phyloP scores from a whole-genome alignment of 2,888 invertebrate species.

The Drosophila cyrtoloma region DNA sequence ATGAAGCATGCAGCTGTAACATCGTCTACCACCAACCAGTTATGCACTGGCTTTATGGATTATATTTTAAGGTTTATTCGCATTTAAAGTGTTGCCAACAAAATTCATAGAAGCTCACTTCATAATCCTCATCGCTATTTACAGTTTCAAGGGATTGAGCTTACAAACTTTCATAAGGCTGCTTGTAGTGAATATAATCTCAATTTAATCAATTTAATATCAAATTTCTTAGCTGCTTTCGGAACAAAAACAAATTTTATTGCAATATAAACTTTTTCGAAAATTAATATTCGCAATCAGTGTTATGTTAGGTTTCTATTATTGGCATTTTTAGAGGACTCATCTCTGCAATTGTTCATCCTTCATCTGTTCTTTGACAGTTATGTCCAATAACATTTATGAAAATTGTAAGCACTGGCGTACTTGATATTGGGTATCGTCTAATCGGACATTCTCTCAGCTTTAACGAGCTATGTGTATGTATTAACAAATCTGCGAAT shows the following conservation, averaged over 20 bases:
- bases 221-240: background rate
- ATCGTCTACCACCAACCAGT: constrained; percentile 13
- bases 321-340: background rate
- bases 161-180: background rate
- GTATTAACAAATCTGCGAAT: background rate
- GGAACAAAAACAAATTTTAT: background rate
- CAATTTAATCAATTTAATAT: background rate
- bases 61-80: constrained; percentile 1
- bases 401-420: background rate
- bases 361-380: background rate
- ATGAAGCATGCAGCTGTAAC: constrained; percentile 8
- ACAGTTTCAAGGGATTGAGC: background rate
- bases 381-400: background rate
- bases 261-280: background rate
- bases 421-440: constrained; percentile 8
- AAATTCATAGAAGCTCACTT: background rate
- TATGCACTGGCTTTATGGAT: constrained; percentile 1
- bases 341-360: no score
- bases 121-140: background rate
- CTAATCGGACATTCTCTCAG: background rate
- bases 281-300: background rate
- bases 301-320: background rate
- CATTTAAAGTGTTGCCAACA: constrained; percentile 6
- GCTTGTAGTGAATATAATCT: background rate
- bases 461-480: background rate